phyloP scores from a whole-genome alignment of 2,888 invertebrate genomes.

The Pteria penguin region DNA sequence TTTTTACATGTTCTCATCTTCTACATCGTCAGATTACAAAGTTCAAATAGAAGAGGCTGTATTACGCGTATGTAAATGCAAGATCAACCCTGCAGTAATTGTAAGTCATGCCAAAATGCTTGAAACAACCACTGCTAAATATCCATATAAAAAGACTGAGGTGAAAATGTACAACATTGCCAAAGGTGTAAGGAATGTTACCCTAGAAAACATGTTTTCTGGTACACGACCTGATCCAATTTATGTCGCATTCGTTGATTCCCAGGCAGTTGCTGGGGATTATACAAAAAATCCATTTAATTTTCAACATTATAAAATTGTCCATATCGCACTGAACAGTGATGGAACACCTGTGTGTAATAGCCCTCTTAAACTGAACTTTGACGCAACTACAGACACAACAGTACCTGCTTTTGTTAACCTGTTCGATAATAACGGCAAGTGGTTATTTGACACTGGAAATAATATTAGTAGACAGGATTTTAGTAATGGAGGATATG shows the following conservation, averaged over 20 bases:
- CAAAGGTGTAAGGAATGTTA: slow-evolving; percentile 24
- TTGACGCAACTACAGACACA: slow-evolving; percentile 15
- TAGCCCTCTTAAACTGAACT: slow-evolving; percentile 38
- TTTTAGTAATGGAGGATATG: slow-evolving; percentile 7
- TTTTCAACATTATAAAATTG: slow-evolving; percentile 40
- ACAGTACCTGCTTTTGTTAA: slow-evolving; percentile 36
- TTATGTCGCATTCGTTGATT: slow-evolving; percentile 36
- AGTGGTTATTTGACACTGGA: slow-evolving; percentile 42
- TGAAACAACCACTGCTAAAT: slow-evolving; percentile 34
- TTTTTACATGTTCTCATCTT: slow-evolving; percentile 13
- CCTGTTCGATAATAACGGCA: slow-evolving; percentile 26
- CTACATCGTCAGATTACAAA: slow-evolving; percentile 1
- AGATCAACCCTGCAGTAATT: slow-evolving; percentile 9
- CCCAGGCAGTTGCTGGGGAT: slow-evolving; percentile 39
- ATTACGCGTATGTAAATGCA: slow-evolving; percentile 19
- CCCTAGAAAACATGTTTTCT: slow-evolving; percentile 44
- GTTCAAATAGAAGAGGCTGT: slow-evolving; percentile 26
- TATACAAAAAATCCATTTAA: slow-evolving; percentile 44
- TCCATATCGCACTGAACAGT: slow-evolving; percentile 35
- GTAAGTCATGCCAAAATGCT: slow-evolving; percentile 30
- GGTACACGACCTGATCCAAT: slow-evolving; percentile 37
- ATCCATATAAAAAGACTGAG: slow-evolving; percentile 28
- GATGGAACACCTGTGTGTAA: slow-evolving; percentile 44
- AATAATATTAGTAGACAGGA: slow-evolving; percentile 20
- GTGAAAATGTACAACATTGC: slow-evolving; percentile 35